Base-by-base conservation (phyloP, 2,113 vertebrate genomes). In the Malaclemys terrapin region DNA sequence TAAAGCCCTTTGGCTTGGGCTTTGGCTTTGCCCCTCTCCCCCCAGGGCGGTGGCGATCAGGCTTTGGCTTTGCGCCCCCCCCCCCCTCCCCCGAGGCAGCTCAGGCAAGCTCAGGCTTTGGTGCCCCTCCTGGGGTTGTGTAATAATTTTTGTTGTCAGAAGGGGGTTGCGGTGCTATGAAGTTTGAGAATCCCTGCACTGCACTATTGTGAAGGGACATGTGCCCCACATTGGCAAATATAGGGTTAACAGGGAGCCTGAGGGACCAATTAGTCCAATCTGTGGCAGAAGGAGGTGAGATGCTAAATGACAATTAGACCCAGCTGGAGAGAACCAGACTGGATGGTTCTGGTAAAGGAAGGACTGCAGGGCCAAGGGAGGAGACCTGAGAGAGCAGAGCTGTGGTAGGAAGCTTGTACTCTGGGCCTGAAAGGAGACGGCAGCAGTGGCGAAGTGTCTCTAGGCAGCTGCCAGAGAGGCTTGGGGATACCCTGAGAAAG, bases 181-280 rank as follows among this genome's bases (percentile, higher is more conserved):
- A 54, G 20, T 54, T 54, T 54, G 19, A 54, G 8, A 54, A 54
- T 20, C 53, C 6, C 20, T 54, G 19, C 53, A 54, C 20, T 54
- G 6, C 27, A 31, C 12, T 31, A 29, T 0, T 0, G 0, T 65
- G 7, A 82, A 69, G 79, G 47, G 42, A 84, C 69, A 89, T 1
- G 19, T 6, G 31, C 50, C 42, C 54, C 38, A 25, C n/a, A 72
- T 5, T 38, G n/a, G 65, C 65, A 72, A 38, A 22, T 72, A 38
- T 11, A 72, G 65, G 19, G 19, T 22, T 72, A 72, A 72, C 19
- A 72, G 65, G 19, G n/a, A 72, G 8, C 8, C n/a, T 5, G 8
- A 38, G 19, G 65, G 65, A 2, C 9, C 9, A 72, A 38, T 72
- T 72, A 72, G 35, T 20, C 65, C 35, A 72, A 8, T 38, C 19